Evolutionary conservation across 2,888 invertebrate species (phyloP).

Genomic region (Orchesellides sinensis): DNA sequence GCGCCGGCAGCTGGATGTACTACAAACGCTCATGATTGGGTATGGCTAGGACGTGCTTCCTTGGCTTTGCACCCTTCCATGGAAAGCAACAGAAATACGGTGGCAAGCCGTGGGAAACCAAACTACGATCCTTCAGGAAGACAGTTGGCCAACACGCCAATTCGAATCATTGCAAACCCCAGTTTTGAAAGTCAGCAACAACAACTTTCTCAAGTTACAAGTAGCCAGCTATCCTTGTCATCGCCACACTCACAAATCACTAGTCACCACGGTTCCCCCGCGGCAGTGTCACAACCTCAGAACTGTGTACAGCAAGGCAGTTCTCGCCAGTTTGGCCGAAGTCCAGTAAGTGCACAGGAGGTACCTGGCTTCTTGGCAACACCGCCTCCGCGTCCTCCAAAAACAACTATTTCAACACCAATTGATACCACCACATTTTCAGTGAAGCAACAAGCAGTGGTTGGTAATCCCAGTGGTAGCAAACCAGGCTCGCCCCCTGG

Average conservation of each 20-base stretch:
- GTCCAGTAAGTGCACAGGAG: constrained; percentile 75
- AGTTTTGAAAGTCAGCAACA: constrained; percentile 66
- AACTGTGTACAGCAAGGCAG: constrained; percentile 38
- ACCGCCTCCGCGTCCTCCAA: constrained; percentile 73
- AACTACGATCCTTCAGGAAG: constrained; percentile 64
- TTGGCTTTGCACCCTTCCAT: constrained; percentile 78
- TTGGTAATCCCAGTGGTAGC: constrained; percentile 65
- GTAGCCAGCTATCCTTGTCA: constrained; percentile 59
- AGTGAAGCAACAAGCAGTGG: constrained; percentile 75
- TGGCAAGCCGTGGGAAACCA: constrained; percentile 51
- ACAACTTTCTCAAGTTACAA: constrained; percentile 41
- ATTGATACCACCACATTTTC: constrained; percentile 74
- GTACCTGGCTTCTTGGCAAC: constrained; percentile 53
- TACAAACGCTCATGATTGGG: constrained; percentile 96
- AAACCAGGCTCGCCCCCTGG: constrained; percentile 56
- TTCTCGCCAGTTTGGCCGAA: constrained; percentile 76
- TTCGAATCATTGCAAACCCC: constrained; percentile 74
- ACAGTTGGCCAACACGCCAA: constrained; percentile 63
- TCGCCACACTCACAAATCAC: constrained; percentile 56
- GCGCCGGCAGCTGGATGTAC: constrained; percentile 52
- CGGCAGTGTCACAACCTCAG: constrained; percentile 36
- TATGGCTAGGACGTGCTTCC: constrained; percentile 93
- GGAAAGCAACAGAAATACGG: constrained; percentile 71
- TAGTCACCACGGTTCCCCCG: constrained; percentile 56
- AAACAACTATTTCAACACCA: constrained; percentile 55